Base-by-base conservation (phyloP, 2,888 invertebrate species). In the Drosophila cognata region DNA sequence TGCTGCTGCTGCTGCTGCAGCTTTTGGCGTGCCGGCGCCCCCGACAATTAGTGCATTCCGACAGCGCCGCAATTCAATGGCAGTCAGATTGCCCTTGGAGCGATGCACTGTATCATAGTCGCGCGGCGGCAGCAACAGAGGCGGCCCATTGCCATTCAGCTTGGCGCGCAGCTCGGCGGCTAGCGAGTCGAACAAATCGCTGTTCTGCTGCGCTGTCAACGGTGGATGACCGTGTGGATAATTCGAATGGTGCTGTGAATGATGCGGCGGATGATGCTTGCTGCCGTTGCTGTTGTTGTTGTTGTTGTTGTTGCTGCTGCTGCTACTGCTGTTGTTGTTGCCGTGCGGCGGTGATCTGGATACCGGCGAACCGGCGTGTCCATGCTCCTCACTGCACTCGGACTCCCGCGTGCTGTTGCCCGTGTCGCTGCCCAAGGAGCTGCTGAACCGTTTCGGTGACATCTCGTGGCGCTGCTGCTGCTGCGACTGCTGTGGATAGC, bases 81-180 rank as follows among this genome's bases (percentile, higher is more conserved):
- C 96, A n/a, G 95, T 95, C 57, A 97, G 92, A 91, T 97, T 96
- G 10, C 97, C 97, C 74, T 96, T 94, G 61, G 93, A 93, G 58
- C 93, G 95, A 91, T 97, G 97, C 4, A 98, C 96, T 1, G 98
- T 98, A 93, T 99, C 98, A 94, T 99, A 99, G 93, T 99, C 99
- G 35, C 98, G 95, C 0, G 99, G 98, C 0, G 99, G 99, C 73
- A 99, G 94, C 29, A 99, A 94, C 61, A 99, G 95, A 0, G 98
- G 98, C 92, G 92, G 95, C 91, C 94, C 95, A 90, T 94, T 95
- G 92, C 93, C 93, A 74, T 93, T 93, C 55, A 97, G 93, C 91
- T 97, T 96, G 68, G 96, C 96, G 82, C 98, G 95, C 80, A 99
- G 93, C 91, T 99, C 99, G 0, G 98, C 98, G 2, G 98, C 98